Conservation (phyloP, 2,888 invertebrate genomes). For the Lordiphosa andalusiaca region DNA sequence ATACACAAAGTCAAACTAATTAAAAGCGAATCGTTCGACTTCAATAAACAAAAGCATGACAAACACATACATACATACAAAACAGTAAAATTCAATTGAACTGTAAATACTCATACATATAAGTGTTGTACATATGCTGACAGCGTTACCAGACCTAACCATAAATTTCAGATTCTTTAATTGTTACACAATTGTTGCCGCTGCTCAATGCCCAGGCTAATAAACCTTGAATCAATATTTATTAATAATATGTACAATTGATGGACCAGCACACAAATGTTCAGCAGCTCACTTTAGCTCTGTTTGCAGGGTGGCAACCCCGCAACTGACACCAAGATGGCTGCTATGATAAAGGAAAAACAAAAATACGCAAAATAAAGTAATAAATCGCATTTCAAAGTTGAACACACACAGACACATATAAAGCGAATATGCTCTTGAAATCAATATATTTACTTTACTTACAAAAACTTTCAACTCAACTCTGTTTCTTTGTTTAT, state of each 20-base stretch:
- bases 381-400: conserved; percentile 35
- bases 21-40: background rate
- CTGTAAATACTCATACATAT: background rate
- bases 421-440: conserved; percentile 5
- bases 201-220: background rate
- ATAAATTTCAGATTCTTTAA: background rate
- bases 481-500: conserved; percentile 21
- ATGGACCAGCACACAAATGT: conserved; percentile 5
- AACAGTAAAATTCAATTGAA: too few species aligned
- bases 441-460: conserved; percentile 57
- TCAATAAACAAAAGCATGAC: background rate
- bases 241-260: too few species aligned
- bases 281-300: background rate
- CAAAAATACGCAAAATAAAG: conserved; percentile 34
- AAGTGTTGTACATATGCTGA: background rate
- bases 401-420: background rate
- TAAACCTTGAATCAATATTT: conserved; percentile 4
- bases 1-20: conserved; percentile 1
- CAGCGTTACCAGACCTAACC: background rate
- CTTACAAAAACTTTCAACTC: conserved; percentile 32
- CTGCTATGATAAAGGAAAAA: conserved; percentile 19
- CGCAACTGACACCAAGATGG: conserved; percentile 1
- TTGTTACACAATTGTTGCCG: conserved; percentile 1
- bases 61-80: conserved; percentile 7
- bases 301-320: conserved; percentile 26